Evolutionary conservation across 2,113 vertebrate species (phyloP).

Genomic region (Hyperopisus bebe): DNA sequence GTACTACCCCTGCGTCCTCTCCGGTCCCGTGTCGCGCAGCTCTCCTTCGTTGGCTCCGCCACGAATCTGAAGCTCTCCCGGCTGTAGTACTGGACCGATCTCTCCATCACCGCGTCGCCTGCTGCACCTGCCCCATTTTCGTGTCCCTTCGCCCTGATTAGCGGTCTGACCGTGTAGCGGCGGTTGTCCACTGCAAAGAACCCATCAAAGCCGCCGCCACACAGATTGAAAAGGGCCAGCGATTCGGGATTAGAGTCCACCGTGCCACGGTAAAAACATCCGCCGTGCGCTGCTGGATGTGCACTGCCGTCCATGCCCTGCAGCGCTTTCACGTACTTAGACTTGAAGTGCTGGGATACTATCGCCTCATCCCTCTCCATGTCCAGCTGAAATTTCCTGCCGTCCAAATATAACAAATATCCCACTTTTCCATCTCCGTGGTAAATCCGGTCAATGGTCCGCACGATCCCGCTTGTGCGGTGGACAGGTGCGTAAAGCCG

Average conservation of each 20-base stretch:
- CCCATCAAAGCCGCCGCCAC: slow-evolving; percentile 77
- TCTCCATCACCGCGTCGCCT: slow-evolving; percentile 62
- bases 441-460: slow-evolving; percentile 76
- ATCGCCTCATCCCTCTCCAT: slow-evolving; percentile 73
- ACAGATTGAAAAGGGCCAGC: slow-evolving; percentile 79
- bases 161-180: slow-evolving; percentile 75
- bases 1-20: slow-evolving; percentile 39
- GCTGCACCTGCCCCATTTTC: slow-evolving; percentile 62
- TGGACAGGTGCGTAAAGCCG: slow-evolving; percentile 54
- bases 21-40: slow-evolving; percentile 56
- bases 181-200: slow-evolving; percentile 78
- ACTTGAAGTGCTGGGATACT: slow-evolving; percentile 54
- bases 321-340: slow-evolving; percentile 44
- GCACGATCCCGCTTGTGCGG: slow-evolving; percentile 67
- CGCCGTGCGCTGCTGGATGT: slow-evolving; percentile 39
- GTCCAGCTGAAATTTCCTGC: slow-evolving; percentile 78
- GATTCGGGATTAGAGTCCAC: slow-evolving; percentile 82
- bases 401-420: slow-evolving; percentile 78
- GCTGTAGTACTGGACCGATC: slow-evolving; percentile 67
- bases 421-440: slow-evolving; percentile 80
- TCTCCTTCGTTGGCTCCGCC: slow-evolving; percentile 52
- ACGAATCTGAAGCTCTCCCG: slow-evolving; percentile 79
- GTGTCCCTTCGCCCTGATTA: slow-evolving; percentile 50
- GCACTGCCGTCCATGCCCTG: slow-evolving; percentile 44
- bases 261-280: slow-evolving; percentile 79